Conservation (phyloP, 2,113 vertebrate species). For the Syngnathoides biaculeatus region DNA sequence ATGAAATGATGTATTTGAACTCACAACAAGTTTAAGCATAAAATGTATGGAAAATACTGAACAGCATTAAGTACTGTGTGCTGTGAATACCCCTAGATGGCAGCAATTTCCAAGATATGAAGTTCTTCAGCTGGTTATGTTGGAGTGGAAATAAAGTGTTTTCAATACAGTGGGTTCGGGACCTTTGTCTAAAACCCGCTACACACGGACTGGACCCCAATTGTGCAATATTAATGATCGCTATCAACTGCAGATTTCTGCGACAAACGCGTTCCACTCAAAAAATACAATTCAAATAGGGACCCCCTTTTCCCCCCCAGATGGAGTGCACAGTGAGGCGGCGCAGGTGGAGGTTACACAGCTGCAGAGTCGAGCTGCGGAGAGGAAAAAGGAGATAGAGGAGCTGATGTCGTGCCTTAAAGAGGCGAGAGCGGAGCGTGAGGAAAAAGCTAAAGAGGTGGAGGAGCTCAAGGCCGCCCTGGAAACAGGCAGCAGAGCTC, state of each 20-base stretch:
- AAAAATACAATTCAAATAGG: background rate
- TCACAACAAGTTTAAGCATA: background rate
- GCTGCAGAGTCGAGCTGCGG: slow-evolving; percentile 59
- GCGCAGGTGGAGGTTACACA: slow-evolving; percentile 49
- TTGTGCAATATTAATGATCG: too few species aligned
- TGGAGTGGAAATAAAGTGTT: too few species aligned
- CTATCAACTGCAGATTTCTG: too few species aligned
- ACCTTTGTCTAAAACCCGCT: too few species aligned
- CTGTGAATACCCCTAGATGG: background rate
- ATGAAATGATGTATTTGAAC: background rate
- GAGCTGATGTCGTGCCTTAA: slow-evolving; percentile 44
- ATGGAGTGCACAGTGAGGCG: slow-evolving; percentile 11
- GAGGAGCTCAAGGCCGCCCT: slow-evolving; percentile 49
- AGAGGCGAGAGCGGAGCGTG: slow-evolving; percentile 25
- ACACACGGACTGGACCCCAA: too few species aligned
- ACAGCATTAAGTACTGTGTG: background rate
- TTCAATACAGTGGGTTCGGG: too few species aligned
- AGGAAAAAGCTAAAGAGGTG: slow-evolving; percentile 30
- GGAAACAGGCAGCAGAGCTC: slow-evolving; percentile 21
- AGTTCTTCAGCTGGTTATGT: background rate
- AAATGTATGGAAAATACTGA: background rate
- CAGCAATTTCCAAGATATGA: background rate
- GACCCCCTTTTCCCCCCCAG: slow-evolving; percentile 16
- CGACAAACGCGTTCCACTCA: too few species aligned
- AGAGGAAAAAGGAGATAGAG: slow-evolving; percentile 47